These are phyloP conservation scores for Dryadula phaetusa DNA, from an alignment of 2,888 invertebrate species.

Conservation along the genomic window DNA sequence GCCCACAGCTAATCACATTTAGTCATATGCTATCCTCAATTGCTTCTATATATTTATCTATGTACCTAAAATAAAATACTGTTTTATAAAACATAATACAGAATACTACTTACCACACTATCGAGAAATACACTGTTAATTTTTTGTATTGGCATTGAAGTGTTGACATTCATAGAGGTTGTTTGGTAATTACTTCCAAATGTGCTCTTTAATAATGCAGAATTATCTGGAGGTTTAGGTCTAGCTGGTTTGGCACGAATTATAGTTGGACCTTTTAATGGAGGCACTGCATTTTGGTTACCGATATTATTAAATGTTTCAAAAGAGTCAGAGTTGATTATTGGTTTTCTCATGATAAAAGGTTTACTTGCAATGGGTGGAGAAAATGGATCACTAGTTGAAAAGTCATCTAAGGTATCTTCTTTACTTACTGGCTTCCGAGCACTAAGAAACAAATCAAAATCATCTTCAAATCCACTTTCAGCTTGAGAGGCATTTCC, in stretches of 20 bases:
- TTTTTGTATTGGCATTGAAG: conserved; percentile 74
- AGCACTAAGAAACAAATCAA: conserved; percentile 86
- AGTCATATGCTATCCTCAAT: too few relatives aligned
- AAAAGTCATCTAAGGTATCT: conserved; percentile 82
- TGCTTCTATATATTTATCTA: too few relatives aligned
- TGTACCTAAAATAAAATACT: too few relatives aligned
- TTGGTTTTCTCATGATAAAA: conserved; percentile 77
- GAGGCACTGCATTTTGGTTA: conserved; percentile 70
- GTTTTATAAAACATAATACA: background rate
- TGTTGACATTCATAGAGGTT: conserved; percentile 73
- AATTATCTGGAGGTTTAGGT: conserved; percentile 82
- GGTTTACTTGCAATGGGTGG: conserved; percentile 68
- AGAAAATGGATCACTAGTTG: conserved; percentile 83
- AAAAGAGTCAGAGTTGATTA: conserved; percentile 86
- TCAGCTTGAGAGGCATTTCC: conserved; percentile 89
- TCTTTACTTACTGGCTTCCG: conserved; percentile 70
- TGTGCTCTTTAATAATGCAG: conserved; percentile 71
- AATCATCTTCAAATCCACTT: conserved; percentile 93
- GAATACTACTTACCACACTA: conserved; percentile 67
- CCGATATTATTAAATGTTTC: conserved; percentile 82
- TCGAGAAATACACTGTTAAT: conserved; percentile 67
- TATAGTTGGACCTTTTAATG: conserved; percentile 88
- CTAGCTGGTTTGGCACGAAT: conserved; percentile 87
- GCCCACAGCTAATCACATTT: too few relatives aligned
- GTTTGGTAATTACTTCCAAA: conserved; percentile 64